Base-by-base conservation (phyloP, 2,797 vertebrate species). In the Rhynchonycteris naso region DNA sequence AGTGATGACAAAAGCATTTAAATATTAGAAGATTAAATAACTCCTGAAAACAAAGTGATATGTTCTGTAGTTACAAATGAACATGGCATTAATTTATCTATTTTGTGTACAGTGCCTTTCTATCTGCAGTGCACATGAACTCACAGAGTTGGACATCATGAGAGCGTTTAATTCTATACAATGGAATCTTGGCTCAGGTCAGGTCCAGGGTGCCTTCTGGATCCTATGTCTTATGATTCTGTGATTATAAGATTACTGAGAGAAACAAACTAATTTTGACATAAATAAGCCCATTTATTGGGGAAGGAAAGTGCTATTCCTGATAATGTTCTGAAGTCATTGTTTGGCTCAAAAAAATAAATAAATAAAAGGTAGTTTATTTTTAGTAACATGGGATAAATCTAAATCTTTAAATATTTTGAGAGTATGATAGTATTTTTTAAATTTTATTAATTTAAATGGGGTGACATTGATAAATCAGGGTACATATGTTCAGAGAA, bases 301-400 rank as follows among this genome's bases (percentile, higher is more conserved):
- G 15, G 54, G 24, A 71, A 76, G 12, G 19, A 94, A 94, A 80
- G 21, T 88, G 14, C 14, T 22, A 24, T 65, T 33, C 4, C 18
- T 83, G n/a, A 72, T 88, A n/a, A 90, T 59, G 12, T 24, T 66
- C 66, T 90, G n/a, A 81, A 69, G 50, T 47, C 72, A 92, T 43
- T 28, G 4, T 89, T 87, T 93, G 84, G 26, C 52, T 94, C 22
- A 63, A 66, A 71, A 38, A 38, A 76, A 65, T n/a, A n/a, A n/a
- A n/a, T n/a, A n/a, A n/a, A n/a, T n/a, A 74, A 80, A 30, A 85
- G 94, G 43, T 58, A 33, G 15, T 81, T 95, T 71, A 43, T 82
- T 92, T 83, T 89, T 81, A 81, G 61, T 8, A 88, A 69, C 30
- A 84, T 30, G n/a, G 22, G 11, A 28, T 66, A 95, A 66, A 28